Evolutionary conservation across 2,113 vertebrate species (phyloP), one percentile per base, ranked within the genome.

Genomic region (Morone chrysops): DNA sequence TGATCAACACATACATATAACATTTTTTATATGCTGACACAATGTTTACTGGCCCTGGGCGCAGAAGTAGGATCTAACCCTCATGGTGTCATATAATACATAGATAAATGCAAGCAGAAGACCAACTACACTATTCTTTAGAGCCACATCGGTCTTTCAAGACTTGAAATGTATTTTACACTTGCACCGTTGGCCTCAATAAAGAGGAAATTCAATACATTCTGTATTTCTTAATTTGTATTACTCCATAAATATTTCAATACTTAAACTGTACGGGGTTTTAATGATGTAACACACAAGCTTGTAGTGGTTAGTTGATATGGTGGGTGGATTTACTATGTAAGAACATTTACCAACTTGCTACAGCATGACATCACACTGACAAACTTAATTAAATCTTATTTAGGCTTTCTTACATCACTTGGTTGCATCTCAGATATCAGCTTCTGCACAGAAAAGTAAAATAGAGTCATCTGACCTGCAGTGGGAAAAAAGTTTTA

Each of bases 1-100:
- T 16, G 43, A 77, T 84, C 76, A 79, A 67, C 81, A 87, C 63
- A 69, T 22, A 41, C 25, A 51, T 60, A n/a, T 41, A 38, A 63
- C 36, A 70, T 61, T 75, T 75, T 69, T 70, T 69, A 87, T 66
- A 50, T 12, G 43, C 6, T 61, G 63, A 61, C 51, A 38, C 54
- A 6, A 75, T 82, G 68, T 84, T 74, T 78, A 80, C 76, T 61
- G 62, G 71, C 20, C 9, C 72, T 54, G 41, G 67, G 77, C 1
- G 14, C 36, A 53, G 62, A 51, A 40, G 80, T 40, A 80, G 54
- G 36, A 54, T 53, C 40, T 43, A 60, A 75, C n/a, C 36, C 53
- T 48, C 62, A 40, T n/a, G 74, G 47, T 56, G 51, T 83, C 43
- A 60, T 73, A 53, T 40, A 59, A 75, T 45, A 38, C 43, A 65